These are phyloP conservation scores for Dreissena polymorpha DNA, from an alignment of 1,140 invertebrate species.

Conservation along the genomic window DNA sequence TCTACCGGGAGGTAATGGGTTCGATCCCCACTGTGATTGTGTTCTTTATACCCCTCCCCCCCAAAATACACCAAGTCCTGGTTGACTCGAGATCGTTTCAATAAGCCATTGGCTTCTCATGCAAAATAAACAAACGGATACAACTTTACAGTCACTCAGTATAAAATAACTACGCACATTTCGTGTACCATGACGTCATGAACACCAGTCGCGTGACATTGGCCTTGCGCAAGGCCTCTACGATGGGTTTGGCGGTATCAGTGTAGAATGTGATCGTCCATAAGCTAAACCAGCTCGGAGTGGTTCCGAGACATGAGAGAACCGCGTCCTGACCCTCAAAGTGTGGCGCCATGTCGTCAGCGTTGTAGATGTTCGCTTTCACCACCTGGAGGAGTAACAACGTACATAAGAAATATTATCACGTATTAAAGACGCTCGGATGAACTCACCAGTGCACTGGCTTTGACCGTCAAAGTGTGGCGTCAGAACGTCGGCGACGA, in stretches of 20 bases:
- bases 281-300: constrained; percentile 50
- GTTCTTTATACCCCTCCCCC: background rate
- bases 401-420: too few relatives aligned
- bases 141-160: background rate
- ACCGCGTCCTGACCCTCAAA: constrained; percentile 60
- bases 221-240: constrained; percentile 55
- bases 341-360: constrained; percentile 47
- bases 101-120: too few relatives aligned
- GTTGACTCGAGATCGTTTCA: background rate
- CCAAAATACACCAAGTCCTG: background rate
- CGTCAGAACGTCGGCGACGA: too few relatives aligned
- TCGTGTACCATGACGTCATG: constrained; percentile 64
- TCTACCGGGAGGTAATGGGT: too few relatives aligned
- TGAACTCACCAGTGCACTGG: too few relatives aligned
- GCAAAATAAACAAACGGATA: background rate
- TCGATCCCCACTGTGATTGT: background rate
- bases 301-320: constrained; percentile 60
- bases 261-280: constrained; percentile 59
- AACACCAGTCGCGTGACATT: constrained; percentile 56
- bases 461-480: too few relatives aligned
- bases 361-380: constrained; percentile 54
- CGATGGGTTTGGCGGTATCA: constrained; percentile 52
- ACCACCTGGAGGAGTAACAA: constrained; percentile 56
- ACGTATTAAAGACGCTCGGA: too few relatives aligned
- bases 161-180: constrained; percentile 56